Evolutionary conservation across 2,888 invertebrate species (phyloP), one percentile per base, ranked within the genome.

Genomic region (Drosophila melanosoma): DNA sequence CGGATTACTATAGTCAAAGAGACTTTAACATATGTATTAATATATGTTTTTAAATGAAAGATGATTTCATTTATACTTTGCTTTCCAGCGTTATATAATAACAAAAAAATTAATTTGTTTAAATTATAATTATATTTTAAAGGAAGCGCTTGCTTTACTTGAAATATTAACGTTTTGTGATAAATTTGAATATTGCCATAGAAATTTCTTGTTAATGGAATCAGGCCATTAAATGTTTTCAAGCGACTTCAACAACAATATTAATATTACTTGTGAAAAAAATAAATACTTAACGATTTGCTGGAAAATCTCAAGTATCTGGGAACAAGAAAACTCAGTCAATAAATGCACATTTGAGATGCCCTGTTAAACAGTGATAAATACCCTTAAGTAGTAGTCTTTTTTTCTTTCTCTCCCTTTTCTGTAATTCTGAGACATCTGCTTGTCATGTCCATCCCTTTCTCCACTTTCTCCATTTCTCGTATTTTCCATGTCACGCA

Each of bases 401-500:
- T 33, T 40, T 40, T 29, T 29, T 5, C 29, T 56, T 51, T 51
- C n/a, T 29, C 67, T 51, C 68, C 68, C 68, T 56, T 49, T 35
- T 45, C 48, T 40, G 40, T 5, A 17, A 10, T 23, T 2, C 40
- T 29, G 4, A 20, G 29, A 20, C 10, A 26, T 4, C 49, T 12
- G 29, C 10, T 29, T 6, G 6, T 6, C 23, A 2, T 20, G 53
- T 15, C 2, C 32, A n/a, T 17, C 42, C 51, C 15, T 17, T 59
- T 26, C n/a, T 23, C 26, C 33, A 12, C 3, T 20, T 45, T 45
- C 45, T 45, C 15, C 7, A 32, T 56, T 57, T 48, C n/a, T 17
- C 7, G 20, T 45, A 23, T 12, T 15, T 23, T 23, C 1, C 33
- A 48, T 40, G 57, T 48, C 73, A 74, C 60, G 52, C 73, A 66